Conservation (phyloP, 2,113 vertebrate genomes). For the Sardina pilchardus region DNA sequence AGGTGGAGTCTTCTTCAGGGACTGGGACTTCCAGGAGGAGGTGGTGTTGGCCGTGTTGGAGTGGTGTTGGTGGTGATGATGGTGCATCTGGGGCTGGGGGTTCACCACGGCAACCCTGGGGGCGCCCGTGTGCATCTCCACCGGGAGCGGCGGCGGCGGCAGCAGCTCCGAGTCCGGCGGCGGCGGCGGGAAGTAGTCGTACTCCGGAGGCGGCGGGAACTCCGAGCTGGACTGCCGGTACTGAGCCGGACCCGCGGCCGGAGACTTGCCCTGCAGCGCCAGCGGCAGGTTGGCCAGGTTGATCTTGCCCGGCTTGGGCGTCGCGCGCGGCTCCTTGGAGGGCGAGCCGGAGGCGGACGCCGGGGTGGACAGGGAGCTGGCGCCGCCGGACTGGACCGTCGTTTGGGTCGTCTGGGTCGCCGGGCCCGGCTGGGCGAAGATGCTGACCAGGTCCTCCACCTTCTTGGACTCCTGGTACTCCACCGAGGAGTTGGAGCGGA, state of each 20-base stretch:
- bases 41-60: conserved; percentile 44
- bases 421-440: conserved; percentile 79
- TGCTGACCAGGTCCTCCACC: conserved; percentile 89
- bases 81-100: conserved; percentile 84
- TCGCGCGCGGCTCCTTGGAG: conserved; percentile 83
- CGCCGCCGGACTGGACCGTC: no score
- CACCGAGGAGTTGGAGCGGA: conserved; percentile 73
- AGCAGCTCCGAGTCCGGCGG: conserved; percentile 89
- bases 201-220: conserved; percentile 72
- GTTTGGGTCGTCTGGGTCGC: not conserved
- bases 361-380: conserved; percentile 63
- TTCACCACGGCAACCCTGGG: conserved; percentile 92
- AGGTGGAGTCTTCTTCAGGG: conserved; percentile 84
- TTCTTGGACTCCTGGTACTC: conserved; percentile 85
- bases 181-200: conserved; percentile 74
- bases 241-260: conserved; percentile 36
- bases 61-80: conserved; percentile 39
- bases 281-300: conserved; percentile 83
- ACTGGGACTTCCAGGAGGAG: conserved; percentile 78
- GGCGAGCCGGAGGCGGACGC: conserved; percentile 77
- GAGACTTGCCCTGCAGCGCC: conserved; percentile 74
- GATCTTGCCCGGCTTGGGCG: conserved; percentile 92
- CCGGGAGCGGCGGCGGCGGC: conserved; percentile 79
- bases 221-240: conserved; percentile 72
- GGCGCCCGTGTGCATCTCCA: conserved; percentile 80